phyloP scores from a whole-genome alignment of 53 echinoderm and acorn worm species.

The Mesocentrotus franciscanus region DNA sequence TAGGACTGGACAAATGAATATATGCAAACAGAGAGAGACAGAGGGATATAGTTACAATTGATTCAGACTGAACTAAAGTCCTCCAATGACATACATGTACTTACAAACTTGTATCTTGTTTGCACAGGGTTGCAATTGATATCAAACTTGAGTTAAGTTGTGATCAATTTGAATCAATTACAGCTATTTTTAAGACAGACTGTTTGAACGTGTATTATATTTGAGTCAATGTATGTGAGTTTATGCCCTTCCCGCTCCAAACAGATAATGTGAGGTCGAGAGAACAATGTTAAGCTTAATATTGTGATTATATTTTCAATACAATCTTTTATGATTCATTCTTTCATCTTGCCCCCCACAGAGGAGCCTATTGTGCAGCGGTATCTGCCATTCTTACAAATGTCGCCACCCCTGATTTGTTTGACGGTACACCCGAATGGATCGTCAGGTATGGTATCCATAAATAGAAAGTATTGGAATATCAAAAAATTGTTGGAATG shows the following conservation, averaged over 20 bases:
- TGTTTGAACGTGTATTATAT: too few species aligned
- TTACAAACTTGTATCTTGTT: too few species aligned
- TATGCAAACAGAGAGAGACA: neutral
- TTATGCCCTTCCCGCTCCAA: too few species aligned
- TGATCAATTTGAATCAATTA: too few species aligned
- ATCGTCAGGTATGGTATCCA: constrained; percentile 80
- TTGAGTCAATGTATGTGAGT: too few species aligned
- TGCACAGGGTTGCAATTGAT: too few species aligned
- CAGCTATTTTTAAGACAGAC: too few species aligned
- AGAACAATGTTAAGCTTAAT: neutral
- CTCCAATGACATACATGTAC: too few species aligned
- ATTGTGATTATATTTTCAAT: neutral
- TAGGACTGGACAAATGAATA: neutral
- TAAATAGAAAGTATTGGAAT: neutral
- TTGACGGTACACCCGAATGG: constrained; percentile 98
- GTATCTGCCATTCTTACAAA: constrained; percentile 93
- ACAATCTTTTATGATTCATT: neutral
- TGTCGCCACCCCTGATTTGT: constrained; percentile 90
- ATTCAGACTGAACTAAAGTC: too few species aligned
- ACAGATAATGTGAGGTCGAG: too few species aligned
- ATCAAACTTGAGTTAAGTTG: too few species aligned
- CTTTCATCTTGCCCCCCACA: constrained; percentile 24
- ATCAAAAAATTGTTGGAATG: neutral
- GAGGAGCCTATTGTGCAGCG: constrained; percentile 99
- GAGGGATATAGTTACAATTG: neutral